phyloP scores from a whole-genome alignment of 2,888 invertebrate species.

The Drosophila longiperda region DNA sequence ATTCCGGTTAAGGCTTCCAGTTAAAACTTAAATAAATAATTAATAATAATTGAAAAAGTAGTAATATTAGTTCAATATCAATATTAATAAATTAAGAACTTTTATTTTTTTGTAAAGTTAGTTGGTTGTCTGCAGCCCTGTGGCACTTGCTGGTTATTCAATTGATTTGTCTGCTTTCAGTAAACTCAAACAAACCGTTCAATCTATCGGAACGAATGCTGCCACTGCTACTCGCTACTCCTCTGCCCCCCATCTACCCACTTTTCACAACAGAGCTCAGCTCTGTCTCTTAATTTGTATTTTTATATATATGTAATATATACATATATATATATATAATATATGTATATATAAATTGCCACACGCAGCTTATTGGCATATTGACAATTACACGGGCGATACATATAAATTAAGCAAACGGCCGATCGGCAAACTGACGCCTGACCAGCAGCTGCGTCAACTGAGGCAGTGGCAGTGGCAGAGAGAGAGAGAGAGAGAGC shows the following conservation, averaged over 20 bases:
- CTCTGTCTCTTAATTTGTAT: constrained; percentile 34
- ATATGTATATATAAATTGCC: constrained; percentile 39
- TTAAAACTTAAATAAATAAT: not conserved
- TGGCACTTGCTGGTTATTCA: constrained; percentile 47
- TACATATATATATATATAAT: constrained; percentile 22
- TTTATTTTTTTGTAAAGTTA: not conserved
- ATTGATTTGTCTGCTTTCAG: constrained; percentile 79
- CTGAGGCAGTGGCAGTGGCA: constrained; percentile 7
- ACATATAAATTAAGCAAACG: constrained; percentile 80
- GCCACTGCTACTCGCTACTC: constrained; percentile 21
- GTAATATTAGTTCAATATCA: not conserved
- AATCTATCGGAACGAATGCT: constrained; percentile 53
- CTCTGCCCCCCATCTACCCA: not conserved
- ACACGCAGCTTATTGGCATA: constrained; percentile 79
- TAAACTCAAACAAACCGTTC: constrained; percentile 67
- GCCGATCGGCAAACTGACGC: constrained; percentile 42
- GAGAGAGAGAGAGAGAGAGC: not conserved
- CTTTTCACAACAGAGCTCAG: not conserved
- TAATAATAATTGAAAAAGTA: not conserved
- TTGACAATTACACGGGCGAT: constrained; percentile 81
- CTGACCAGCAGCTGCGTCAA: constrained; percentile 29
- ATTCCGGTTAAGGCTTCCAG: not conserved
- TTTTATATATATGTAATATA: constrained; percentile 14
- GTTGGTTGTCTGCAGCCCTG: constrained; percentile 55
- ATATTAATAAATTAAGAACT: not conserved